phyloP scores from a whole-genome alignment of 2,797 vertebrate species.

The Linurgus olivaceus region DNA sequence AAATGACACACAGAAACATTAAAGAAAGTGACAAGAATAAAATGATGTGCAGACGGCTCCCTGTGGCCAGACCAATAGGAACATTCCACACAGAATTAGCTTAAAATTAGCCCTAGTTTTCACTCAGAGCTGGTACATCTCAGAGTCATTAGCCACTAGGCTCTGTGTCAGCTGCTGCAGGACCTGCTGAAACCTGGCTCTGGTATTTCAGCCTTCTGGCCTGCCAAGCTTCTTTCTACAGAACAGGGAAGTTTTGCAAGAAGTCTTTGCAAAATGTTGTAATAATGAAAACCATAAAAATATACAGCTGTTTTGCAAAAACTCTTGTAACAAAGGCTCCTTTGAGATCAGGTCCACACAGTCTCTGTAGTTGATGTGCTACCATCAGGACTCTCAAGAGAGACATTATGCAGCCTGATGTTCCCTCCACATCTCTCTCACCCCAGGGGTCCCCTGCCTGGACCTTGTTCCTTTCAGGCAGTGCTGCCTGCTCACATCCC shows the following conservation, averaged over 20 bases:
- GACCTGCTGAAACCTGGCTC: conserved; percentile 34
- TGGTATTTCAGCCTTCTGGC: neutral
- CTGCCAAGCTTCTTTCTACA: conserved; percentile 26
- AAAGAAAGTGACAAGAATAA: conserved; percentile 23
- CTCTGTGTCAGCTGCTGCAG: neutral
- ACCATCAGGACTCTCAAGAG: conserved; percentile 17
- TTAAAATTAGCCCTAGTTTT: conserved; percentile 29
- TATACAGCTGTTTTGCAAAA: conserved; percentile 53
- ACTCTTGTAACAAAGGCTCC: neutral
- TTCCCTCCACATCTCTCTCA: neutral
- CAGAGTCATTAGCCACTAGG: neutral
- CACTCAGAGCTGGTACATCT: neutral
- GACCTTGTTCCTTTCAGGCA: neutral
- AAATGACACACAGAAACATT: neutral
- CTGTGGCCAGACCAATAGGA: conserved; percentile 6
- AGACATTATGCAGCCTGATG: neutral
- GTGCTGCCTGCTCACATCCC: neutral
- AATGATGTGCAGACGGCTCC: neutral
- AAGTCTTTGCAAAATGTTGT: conserved; percentile 56
- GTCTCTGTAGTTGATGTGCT: neutral
- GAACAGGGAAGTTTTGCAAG: conserved; percentile 30
- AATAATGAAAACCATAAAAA: conserved; percentile 61
- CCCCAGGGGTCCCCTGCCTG: neutral
- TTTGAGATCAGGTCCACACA: conserved; percentile 23
- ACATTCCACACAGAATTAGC: neutral